phyloP scores from a whole-genome alignment of 2,888 invertebrate genomes.

The Schizotus pectinicornis region DNA sequence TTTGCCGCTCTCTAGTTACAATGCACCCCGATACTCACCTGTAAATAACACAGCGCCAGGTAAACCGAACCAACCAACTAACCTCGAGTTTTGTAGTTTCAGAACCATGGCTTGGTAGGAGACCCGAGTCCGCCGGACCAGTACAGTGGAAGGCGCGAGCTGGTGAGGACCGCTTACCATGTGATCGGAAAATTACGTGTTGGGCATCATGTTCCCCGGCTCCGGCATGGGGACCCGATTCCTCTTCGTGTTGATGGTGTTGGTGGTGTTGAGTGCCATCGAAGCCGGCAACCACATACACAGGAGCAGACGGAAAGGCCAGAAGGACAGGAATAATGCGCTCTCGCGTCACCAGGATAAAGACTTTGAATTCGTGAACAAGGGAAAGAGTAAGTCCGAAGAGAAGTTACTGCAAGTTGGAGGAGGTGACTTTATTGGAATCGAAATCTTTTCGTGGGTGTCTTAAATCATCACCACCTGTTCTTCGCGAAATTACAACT shows the following conservation, averaged over 20 bases:
- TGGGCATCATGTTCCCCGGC: conserved; percentile 34
- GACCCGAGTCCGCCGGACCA: conserved; percentile 28
- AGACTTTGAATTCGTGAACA: conserved; percentile 50
- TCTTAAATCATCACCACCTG: too few relatives aligned
- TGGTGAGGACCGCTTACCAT: conserved; percentile 40
- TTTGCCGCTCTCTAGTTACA: conserved; percentile 25
- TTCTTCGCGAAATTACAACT: too few relatives aligned
- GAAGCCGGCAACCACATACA: conserved; percentile 10
- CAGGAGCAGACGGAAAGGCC: conserved; percentile 22
- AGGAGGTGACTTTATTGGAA: neutral
- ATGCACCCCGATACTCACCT: conserved; percentile 34
- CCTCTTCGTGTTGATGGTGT: conserved; percentile 27
- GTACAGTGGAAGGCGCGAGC: conserved; percentile 41
- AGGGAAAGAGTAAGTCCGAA: conserved; percentile 54
- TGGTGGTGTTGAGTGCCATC: conserved; percentile 19
- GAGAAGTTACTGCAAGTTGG: neutral
- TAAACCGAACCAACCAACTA: conserved; percentile 30
- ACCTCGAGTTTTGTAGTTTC: conserved; percentile 40
- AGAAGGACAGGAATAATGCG: conserved; percentile 22
- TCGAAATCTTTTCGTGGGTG: too few relatives aligned
- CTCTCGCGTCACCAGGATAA: conserved; percentile 37
- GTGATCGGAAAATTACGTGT: conserved; percentile 34
- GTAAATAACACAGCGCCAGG: conserved; percentile 33
- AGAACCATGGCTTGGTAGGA: conserved; percentile 37
- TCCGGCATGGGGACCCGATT: conserved; percentile 35